phyloP scores from a whole-genome alignment of 1,140 invertebrate genomes.

The Tetramorium parvispinum region DNA sequence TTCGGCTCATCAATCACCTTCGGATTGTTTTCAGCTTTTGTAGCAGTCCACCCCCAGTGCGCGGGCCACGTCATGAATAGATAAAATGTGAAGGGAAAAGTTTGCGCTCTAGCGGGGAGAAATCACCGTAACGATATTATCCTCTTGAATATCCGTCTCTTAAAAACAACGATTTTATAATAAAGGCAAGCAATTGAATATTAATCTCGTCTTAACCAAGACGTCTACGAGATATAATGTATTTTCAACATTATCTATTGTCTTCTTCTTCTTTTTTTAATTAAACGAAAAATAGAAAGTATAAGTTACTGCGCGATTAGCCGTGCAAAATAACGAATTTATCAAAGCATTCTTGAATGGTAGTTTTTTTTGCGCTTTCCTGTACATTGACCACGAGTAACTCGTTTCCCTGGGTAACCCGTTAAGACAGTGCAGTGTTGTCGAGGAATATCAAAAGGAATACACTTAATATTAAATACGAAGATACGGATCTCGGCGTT shows the following conservation, averaged over 20 bases:
- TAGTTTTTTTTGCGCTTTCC: conserved; percentile 40
- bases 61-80: conserved; percentile 17
- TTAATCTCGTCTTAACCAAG: not conserved
- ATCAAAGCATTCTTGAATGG: conserved; percentile 63
- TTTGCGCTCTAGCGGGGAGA: not conserved
- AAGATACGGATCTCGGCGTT: conserved; percentile 76
- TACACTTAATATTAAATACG: conserved; percentile 79
- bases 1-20: conserved; percentile 70
- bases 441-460: conserved; percentile 79
- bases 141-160: not conserved
- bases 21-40: conserved; percentile 72
- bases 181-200: not conserved
- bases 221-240: not conserved
- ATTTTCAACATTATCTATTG: not conserved
- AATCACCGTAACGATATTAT: conserved; percentile 32
- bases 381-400: conserved; percentile 38
- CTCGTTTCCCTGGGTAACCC: conserved; percentile 67
- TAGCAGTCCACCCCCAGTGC: conserved; percentile 14
- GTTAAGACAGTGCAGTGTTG: conserved; percentile 65
- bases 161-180: conserved; percentile 14
- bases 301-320: conserved; percentile 63
- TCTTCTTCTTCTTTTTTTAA: conserved; percentile 1
- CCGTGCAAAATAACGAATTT: conserved; percentile 62
- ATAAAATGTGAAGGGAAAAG: conserved; percentile 49
- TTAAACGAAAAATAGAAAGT: conserved; percentile 61